These are phyloP conservation scores for Phthorimaea operculella DNA, from an alignment of 1,140 invertebrate species.

Conservation along the genomic window DNA sequence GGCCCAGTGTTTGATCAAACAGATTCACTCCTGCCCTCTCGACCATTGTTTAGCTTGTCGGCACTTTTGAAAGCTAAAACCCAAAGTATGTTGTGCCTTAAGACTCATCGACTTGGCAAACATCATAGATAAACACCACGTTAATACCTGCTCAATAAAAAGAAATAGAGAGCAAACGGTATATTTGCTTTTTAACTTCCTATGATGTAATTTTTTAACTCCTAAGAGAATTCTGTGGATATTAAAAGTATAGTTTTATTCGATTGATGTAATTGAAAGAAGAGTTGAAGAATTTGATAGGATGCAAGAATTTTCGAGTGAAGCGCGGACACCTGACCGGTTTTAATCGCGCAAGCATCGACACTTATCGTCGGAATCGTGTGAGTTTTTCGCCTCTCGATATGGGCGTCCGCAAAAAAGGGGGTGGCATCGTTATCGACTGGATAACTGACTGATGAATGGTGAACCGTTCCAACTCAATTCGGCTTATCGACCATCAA, in stretches of 20 bases:
- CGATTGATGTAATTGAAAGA: too few species aligned
- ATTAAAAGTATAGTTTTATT: too few species aligned
- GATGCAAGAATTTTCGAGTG: constrained; percentile 3
- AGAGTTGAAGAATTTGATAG: background rate
- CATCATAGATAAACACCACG: constrained; percentile 47
- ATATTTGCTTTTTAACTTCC: constrained; percentile 43
- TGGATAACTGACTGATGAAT: constrained; percentile 59
- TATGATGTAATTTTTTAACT: constrained; percentile 15
- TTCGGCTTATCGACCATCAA: constrained; percentile 56
- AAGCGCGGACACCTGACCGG: background rate
- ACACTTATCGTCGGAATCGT: constrained; percentile 29
- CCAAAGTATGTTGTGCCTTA: constrained; percentile 58
- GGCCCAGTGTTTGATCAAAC: constrained; percentile 47
- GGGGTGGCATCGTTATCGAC: constrained; percentile 40
- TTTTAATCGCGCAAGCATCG: constrained; percentile 10
- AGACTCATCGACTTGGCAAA: constrained; percentile 55
- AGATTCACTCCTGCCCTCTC: constrained; percentile 49
- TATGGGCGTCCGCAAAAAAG: constrained; percentile 45
- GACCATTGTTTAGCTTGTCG: constrained; percentile 47
- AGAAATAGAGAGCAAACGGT: constrained; percentile 54
- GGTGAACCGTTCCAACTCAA: constrained; percentile 50
- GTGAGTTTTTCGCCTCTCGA: constrained; percentile 37
- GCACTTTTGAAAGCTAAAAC: constrained; percentile 65
- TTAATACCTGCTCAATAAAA: constrained; percentile 59
- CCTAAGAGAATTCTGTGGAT: too few species aligned